Percentiles rank a stretch among this genome's conserved stretches.
phyloP scores from a whole-genome alignment of 2,113 vertebrate genomes.

The Pteropus alecto region DNA sequence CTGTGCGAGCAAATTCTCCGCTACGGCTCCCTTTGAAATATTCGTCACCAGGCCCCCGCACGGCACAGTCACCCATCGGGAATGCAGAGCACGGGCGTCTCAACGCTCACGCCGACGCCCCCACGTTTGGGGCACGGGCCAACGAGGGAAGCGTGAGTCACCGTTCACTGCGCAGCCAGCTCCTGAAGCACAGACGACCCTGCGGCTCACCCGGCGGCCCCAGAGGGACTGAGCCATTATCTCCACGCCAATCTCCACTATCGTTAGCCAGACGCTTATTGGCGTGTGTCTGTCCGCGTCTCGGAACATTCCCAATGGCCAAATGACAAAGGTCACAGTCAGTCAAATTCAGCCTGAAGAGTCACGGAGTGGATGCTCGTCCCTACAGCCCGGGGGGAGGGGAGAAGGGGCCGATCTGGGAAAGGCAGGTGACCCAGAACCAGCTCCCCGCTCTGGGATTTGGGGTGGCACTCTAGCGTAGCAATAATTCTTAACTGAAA shows the following conservation, averaged over 20 bases:
- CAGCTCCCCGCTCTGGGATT: rapidly evolving
- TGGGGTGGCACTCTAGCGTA: rapidly evolving
- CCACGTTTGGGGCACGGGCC: not conserved
- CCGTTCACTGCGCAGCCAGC: not conserved
- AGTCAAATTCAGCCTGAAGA: not conserved
- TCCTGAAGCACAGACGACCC: not conserved
- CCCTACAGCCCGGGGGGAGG: not conserved
- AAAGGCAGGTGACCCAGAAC: not conserved
- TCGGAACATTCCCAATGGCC: not conserved
- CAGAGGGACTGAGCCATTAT: not conserved
- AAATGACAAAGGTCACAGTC: conserved; percentile 12
- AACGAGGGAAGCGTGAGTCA: not conserved
- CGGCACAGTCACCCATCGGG: not conserved
- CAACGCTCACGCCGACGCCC: not conserved
- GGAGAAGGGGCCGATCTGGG: not conserved
- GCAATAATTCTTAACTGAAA: not conserved
- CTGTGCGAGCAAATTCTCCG: not conserved
- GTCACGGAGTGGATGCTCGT: rapidly evolving
- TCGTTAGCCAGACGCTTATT: not conserved
- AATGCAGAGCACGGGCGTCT: not conserved
- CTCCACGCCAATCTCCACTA: not conserved
- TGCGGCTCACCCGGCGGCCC: not conserved
- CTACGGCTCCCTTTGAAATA: not conserved
- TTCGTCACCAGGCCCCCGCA: not conserved
- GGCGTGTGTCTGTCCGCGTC: conserved; percentile 48